phyloP scores from a whole-genome alignment of 2,888 invertebrate genomes.

The Chalcis sispes region DNA sequence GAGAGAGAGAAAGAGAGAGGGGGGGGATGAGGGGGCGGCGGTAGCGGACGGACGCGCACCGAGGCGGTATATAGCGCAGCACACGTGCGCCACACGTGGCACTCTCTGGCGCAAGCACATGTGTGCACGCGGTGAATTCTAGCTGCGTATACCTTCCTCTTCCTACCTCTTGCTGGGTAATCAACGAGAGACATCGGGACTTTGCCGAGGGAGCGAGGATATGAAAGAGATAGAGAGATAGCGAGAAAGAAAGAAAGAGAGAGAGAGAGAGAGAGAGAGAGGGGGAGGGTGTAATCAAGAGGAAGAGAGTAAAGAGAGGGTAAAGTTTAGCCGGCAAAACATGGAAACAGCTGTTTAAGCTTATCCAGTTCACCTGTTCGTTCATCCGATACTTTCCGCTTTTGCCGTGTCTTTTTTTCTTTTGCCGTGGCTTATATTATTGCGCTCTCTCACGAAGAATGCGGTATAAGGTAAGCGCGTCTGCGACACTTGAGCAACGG shows the following conservation, averaged over 20 bases:
- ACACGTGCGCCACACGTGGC: slow-evolving; percentile 48
- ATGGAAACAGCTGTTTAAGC: slow-evolving; percentile 70
- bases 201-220: too few relatives aligned
- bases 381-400: slow-evolving; percentile 59
- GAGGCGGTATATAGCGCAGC: slow-evolving; percentile 5
- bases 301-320: slow-evolving; percentile 2
- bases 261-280: neutral
- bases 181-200: too few relatives aligned
- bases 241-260: slow-evolving; percentile 1
- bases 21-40: too few relatives aligned
- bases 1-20: too few relatives aligned
- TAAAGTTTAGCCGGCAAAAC: slow-evolving; percentile 58
- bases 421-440: neutral
- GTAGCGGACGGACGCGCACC: too few relatives aligned
- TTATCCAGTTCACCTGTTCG: slow-evolving; percentile 68
- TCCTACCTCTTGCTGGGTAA: slow-evolving; percentile 7
- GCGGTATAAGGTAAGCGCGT: too few relatives aligned
- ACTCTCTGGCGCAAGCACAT: neutral
- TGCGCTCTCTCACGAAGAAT: neutral
- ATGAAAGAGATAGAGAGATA: neutral
- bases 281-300: neutral
- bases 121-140: slow-evolving; percentile 28
- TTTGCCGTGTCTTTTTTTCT: slow-evolving; percentile 14
- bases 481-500: too few relatives aligned
- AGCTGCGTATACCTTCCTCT: neutral